Evolutionary conservation across 1,140 invertebrate species (phyloP).

Genomic region (Platyura marginata): DNA sequence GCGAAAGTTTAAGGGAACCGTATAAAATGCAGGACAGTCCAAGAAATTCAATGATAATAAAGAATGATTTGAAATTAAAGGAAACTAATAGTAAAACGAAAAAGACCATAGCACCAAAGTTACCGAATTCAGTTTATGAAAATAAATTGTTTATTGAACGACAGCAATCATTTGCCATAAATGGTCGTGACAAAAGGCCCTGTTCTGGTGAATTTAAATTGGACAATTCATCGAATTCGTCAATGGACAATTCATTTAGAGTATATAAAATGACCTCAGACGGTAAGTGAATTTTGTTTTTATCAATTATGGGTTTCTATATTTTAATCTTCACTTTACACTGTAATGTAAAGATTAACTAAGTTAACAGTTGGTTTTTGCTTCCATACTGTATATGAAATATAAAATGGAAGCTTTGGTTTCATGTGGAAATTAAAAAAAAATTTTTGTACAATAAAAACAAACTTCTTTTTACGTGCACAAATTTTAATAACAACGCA

Average conservation of each 20-base stretch:
- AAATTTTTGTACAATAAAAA: too few relatives aligned
- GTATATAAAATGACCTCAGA: conserved; percentile 3
- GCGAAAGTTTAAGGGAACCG: not conserved
- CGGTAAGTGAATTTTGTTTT: conserved; percentile 1
- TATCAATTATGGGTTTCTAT: not conserved
- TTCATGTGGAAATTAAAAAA: too few relatives aligned
- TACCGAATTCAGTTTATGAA: not conserved
- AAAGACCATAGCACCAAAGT: not conserved
- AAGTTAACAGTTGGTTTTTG: too few relatives aligned
- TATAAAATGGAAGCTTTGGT: too few relatives aligned
- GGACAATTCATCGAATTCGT: not conserved
- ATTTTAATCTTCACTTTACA: too few relatives aligned
- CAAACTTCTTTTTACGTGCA: too few relatives aligned
- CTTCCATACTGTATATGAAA: too few relatives aligned
- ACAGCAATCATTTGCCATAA: not conserved
- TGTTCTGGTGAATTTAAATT: conserved; percentile 2
- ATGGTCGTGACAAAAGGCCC: not conserved
- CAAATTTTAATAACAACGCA: too few relatives aligned
- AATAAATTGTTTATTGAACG: conserved; percentile 3
- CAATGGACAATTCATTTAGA: conserved; percentile 1
- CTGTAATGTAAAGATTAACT: too few relatives aligned
- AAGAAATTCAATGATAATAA: not conserved
- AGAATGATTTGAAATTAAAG: not conserved
- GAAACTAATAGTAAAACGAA: not conserved
- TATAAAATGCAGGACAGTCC: not conserved